These are phyloP conservation scores for Paramuricea clavata DNA, from an alignment of 92 coral and sea anemone genomes.

Conservation along the genomic window DNA sequence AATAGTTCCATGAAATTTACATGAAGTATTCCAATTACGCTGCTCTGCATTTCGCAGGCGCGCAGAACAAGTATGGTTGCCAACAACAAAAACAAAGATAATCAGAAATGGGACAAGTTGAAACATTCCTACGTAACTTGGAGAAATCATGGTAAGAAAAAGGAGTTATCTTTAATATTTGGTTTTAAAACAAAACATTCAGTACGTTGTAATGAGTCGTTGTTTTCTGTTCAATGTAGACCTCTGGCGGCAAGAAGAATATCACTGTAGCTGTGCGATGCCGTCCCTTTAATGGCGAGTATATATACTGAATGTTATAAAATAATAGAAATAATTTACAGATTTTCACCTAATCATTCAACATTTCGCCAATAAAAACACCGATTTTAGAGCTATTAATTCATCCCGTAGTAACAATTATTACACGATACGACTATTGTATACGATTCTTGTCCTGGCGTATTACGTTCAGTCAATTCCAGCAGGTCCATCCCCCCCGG, in stretches of 20 bases:
- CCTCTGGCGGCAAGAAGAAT: slow-evolving; percentile 73
- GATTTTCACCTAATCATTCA: too few relatives aligned
- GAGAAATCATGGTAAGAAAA: slow-evolving; percentile 36
- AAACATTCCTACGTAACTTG: slow-evolving; percentile 45
- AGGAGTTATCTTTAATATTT: neutral
- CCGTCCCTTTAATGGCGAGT: slow-evolving; percentile 94
- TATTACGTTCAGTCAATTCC: too few relatives aligned
- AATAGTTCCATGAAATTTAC: too few relatives aligned
- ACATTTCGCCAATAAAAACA: too few relatives aligned
- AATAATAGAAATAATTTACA: too few relatives aligned
- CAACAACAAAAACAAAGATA: slow-evolving; percentile 40
- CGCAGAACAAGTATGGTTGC: too few relatives aligned
- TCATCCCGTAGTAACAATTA: too few relatives aligned
- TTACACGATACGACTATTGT: too few relatives aligned
- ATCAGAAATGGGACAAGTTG: slow-evolving; percentile 23
- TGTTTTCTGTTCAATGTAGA: slow-evolving; percentile 74
- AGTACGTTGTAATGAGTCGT: slow-evolving; percentile 21
- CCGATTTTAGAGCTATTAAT: too few relatives aligned
- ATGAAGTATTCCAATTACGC: too few relatives aligned
- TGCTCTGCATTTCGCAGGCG: slow-evolving; percentile 26
- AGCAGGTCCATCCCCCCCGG: too few relatives aligned
- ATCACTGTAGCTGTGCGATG: slow-evolving; percentile 96
- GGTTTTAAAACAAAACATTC: neutral
- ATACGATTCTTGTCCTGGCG: too few relatives aligned
- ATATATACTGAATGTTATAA: neutral